Base-by-base conservation (phyloP, 2,797 vertebrate genomes). In the Fistularia tabacaria region DNA sequence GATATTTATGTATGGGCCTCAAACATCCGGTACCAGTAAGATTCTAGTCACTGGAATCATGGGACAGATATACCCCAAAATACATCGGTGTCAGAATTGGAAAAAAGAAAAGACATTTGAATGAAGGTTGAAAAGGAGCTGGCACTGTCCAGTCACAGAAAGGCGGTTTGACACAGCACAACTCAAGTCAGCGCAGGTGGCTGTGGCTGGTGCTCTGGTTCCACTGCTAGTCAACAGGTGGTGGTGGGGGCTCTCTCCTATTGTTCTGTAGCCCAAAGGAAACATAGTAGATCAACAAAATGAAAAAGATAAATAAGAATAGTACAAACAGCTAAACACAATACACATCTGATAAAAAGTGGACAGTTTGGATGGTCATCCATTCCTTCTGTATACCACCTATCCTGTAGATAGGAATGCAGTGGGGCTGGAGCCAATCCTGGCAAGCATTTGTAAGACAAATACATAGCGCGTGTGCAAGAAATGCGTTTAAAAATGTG, bases 191-290 rank as follows among this genome's bases (percentile, higher is more conserved):
- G 56, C 76, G 60, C 64, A 78, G 75, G 55, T 75, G 58, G 56
- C 47, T 68, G 77, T 73, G 51, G 75, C 64, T 70, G 69, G 54
- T 49, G 66, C 52, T 76, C 43, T 14, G 60, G 46, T 37, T 58
- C 58, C 61, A 0, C 36, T 51, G 82, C 76, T 96, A 99, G 80
- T 99, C 95, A 78, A 98, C 81, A 45, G 96, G 93, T 50, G 97
- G 97, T 36, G 93, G 91, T 63, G 97, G 96, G 46, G 96, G 96
- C 46, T 93, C 94, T 84, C 91, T 87, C 62, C 87, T 82, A 77
- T 90, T 84, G 25, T 69, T 87, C 89, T 92, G 73, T 9, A 77
- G 61, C 52, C 8, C 58, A 42, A 50, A 7, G 38, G 68, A 74
- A 37, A 71, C 4, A 55, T 50, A 46, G 37, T 12, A 9, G 9